Evolutionary conservation across 2,888 invertebrate genomes (phyloP).

Genomic region (Cosmia trapezina): DNA sequence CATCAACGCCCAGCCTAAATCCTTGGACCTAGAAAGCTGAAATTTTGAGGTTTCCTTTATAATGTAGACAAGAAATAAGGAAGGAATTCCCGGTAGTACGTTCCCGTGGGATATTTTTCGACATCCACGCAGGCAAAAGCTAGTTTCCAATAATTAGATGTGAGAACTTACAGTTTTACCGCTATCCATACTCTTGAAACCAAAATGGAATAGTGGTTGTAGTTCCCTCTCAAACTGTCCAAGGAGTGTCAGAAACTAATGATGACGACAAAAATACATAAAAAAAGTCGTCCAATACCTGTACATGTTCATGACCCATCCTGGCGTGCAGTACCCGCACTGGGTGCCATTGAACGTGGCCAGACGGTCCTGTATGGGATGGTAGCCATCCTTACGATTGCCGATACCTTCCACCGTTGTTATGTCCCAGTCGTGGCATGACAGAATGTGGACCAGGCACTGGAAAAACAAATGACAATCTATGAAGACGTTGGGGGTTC

Average conservation of each 20-base stretch:
- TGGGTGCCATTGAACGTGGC: constrained; percentile 93
- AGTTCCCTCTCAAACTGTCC: background rate
- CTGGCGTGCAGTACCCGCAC: constrained; percentile 94
- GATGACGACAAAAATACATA: background rate
- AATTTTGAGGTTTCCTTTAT: no score
- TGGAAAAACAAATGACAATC: constrained; percentile 70
- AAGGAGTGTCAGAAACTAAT: no score
- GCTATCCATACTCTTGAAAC: no score
- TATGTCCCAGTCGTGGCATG: constrained; percentile 93
- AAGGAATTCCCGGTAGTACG: no score
- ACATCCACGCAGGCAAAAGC: no score
- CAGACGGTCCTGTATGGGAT: constrained; percentile 91
- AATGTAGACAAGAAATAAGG: no score
- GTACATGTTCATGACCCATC: constrained; percentile 94
- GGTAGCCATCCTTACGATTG: constrained; percentile 91
- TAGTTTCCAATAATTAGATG: no score
- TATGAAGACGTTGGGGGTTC: background rate
- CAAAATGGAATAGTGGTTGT: no score
- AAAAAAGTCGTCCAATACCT: constrained; percentile 75
- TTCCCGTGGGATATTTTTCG: no score
- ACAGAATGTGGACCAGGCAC: constrained; percentile 92
- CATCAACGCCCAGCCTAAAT: no score
- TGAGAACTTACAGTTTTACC: no score
- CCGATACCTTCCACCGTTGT: constrained; percentile 94
- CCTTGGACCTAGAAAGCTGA: no score